Conservation (phyloP, 2,113 vertebrate species). For the Sinocyclocheilus anophthalmus region DNA sequence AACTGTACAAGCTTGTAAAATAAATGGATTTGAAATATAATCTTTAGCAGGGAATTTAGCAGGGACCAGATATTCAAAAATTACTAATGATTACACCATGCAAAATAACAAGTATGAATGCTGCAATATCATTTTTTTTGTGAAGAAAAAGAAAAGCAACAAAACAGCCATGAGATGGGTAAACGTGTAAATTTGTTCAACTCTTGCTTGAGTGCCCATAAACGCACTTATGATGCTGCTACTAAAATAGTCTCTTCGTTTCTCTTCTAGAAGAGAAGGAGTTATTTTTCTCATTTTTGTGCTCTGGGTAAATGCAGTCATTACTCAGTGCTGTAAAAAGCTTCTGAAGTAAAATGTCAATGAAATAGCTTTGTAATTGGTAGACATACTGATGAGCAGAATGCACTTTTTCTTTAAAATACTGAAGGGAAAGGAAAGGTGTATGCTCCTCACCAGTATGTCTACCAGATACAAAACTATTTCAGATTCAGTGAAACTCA, state of each 20-base stretch:
- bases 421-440: not conserved
- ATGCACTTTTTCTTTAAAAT: not conserved
- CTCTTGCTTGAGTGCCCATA: conserved; percentile 40
- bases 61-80: not conserved
- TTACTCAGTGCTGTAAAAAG: conserved; percentile 46
- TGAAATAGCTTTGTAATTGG: conserved; percentile 25
- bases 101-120: not conserved
- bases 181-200: conserved; percentile 46
- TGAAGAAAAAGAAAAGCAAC: conserved; percentile 20
- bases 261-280: conserved; percentile 15
- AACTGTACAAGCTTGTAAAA: not conserved
- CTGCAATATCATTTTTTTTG: not conserved
- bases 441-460: too few relatives aligned
- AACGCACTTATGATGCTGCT: conserved; percentile 38
- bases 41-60: not conserved
- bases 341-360: conserved; percentile 42
- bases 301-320: conserved; percentile 50
- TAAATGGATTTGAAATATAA: not conserved
- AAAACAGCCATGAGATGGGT: conserved; percentile 37
- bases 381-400: conserved; percentile 27
- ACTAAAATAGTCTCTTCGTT: conserved; percentile 33
- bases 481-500: not conserved
- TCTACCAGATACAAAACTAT: too few relatives aligned
- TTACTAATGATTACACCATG: not conserved
- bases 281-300: conserved; percentile 55